Conservation (phyloP, 2,113 vertebrate genomes). For the Ictalurus furcatus region DNA sequence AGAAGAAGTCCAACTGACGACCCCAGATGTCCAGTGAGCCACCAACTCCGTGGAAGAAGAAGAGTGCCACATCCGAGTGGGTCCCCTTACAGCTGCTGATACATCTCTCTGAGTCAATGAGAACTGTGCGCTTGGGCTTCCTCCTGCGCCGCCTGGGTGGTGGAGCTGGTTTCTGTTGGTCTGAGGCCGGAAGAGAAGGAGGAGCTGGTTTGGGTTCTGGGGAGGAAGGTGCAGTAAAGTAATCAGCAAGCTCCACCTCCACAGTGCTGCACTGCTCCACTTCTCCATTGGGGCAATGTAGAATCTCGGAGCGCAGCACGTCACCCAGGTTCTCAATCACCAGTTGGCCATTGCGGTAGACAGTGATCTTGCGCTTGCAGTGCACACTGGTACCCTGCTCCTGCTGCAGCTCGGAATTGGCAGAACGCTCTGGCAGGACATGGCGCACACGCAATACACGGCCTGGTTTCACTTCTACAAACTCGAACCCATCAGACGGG, state of each 20-base stretch:
- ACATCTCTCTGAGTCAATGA: slow-evolving; percentile 84
- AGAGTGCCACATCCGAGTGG: slow-evolving; percentile 86
- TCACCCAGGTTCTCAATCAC: slow-evolving; percentile 93
- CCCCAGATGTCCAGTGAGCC: slow-evolving; percentile 96
- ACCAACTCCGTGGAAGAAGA: slow-evolving; percentile 93
- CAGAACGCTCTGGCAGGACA: slow-evolving; percentile 65
- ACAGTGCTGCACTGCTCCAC: slow-evolving; percentile 76
- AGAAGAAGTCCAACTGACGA: slow-evolving; percentile 94
- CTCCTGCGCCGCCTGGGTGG: slow-evolving; percentile 74
- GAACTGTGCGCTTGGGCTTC: slow-evolving; percentile 85
- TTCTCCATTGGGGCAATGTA: slow-evolving; percentile 80
- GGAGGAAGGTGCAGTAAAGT: slow-evolving; percentile 64
- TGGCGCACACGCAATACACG: slow-evolving; percentile 86
- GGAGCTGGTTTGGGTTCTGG: slow-evolving; percentile 64
- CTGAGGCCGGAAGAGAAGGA: slow-evolving; percentile 27
- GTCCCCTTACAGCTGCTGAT: slow-evolving; percentile 93
- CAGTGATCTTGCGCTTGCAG: slow-evolving; percentile 90
- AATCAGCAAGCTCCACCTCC: slow-evolving; percentile 83
- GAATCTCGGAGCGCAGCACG: slow-evolving; percentile 81
- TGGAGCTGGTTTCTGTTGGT: slow-evolving; percentile 66
- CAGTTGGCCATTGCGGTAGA: slow-evolving; percentile 92
- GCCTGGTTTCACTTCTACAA: slow-evolving; percentile 94
- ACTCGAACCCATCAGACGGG: slow-evolving; percentile 82
- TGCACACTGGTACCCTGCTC: slow-evolving; percentile 67
- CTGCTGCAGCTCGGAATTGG: slow-evolving; percentile 53